A percentile compares a stretch with the other conserved stretches of the same genome.
phyloP scores from a whole-genome alignment of 1,140 invertebrate genomes.

The Euura saliciscinereae region DNA sequence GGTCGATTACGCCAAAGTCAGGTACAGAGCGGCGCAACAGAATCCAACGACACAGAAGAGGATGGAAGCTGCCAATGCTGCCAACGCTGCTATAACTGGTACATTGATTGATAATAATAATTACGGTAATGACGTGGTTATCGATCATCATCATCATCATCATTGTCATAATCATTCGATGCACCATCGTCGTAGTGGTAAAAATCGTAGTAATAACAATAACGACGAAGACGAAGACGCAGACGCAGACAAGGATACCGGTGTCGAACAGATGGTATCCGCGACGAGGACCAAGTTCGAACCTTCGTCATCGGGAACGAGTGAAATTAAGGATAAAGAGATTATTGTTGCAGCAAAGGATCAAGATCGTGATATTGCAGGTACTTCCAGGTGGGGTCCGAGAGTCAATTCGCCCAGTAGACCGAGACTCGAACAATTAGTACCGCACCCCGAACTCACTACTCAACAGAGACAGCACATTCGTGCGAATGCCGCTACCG shows the following conservation, averaged over 20 bases:
- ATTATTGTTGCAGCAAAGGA: constrained; percentile 52
- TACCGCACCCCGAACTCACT: constrained; percentile 73
- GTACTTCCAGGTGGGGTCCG: constrained; percentile 53
- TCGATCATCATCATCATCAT: background rate
- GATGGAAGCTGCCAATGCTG: constrained; percentile 58
- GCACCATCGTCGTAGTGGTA: background rate
- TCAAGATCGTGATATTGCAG: constrained; percentile 50
- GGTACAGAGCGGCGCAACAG: constrained; percentile 66
- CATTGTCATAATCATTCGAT: background rate
- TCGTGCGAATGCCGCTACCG: constrained; percentile 36
- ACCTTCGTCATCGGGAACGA: constrained; percentile 1
- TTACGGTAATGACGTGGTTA: too few relatives aligned
- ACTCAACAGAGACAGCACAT: constrained; percentile 70
- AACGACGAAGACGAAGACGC: constrained; percentile 9
- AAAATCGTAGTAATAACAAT: background rate
- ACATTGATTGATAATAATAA: constrained; percentile 43
- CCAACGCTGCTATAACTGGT: constrained; percentile 45
- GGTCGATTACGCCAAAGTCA: constrained; percentile 70
- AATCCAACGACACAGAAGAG: constrained; percentile 57
- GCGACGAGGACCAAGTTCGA: constrained; percentile 14
- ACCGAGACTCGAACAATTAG: constrained; percentile 53
- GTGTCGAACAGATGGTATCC: constrained; percentile 39
- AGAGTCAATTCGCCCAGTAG: constrained; percentile 43
- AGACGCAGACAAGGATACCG: constrained; percentile 40
- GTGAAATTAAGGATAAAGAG: constrained; percentile 45